phyloP scores from a whole-genome alignment of 2,888 invertebrate genomes.

The Drosophila meridiana region DNA sequence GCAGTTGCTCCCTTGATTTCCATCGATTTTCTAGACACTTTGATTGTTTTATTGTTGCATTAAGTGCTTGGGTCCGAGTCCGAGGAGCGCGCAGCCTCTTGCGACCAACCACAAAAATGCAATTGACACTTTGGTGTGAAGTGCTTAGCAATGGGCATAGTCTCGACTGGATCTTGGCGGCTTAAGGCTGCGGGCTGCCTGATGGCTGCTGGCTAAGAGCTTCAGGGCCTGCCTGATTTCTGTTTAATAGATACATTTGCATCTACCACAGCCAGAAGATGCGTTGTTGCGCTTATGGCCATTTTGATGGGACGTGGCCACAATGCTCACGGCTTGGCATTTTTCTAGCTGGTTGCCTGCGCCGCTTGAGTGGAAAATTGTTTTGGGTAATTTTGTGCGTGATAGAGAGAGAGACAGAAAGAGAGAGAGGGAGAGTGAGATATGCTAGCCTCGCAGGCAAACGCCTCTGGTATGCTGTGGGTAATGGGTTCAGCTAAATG shows the following conservation, averaged over 20 bases:
- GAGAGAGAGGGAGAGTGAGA: not conserved
- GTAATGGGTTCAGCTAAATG: slow-evolving; percentile 33
- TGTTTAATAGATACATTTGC: slow-evolving; percentile 79
- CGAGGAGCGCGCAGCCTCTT: slow-evolving; percentile 28
- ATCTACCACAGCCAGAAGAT: slow-evolving; percentile 56
- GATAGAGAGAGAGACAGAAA: slow-evolving; percentile 14
- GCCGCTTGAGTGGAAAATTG: slow-evolving; percentile 76
- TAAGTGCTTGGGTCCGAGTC: slow-evolving; percentile 62
- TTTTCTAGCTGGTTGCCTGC: slow-evolving; percentile 74
- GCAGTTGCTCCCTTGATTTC: slow-evolving; percentile 71
- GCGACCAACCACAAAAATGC: slow-evolving; percentile 77
- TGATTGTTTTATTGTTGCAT: slow-evolving; percentile 81
- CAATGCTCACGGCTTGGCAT: slow-evolving; percentile 54
- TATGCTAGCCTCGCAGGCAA: not conserved
- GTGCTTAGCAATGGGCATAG: slow-evolving; percentile 68
- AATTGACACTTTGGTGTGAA: slow-evolving; percentile 79
- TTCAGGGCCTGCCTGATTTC: slow-evolving; percentile 61
- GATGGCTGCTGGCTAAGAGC: slow-evolving; percentile 30
- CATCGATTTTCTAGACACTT: slow-evolving; percentile 81
- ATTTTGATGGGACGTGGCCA: slow-evolving; percentile 61
- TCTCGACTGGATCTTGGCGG: slow-evolving; percentile 44
- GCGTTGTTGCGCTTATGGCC: slow-evolving; percentile 62
- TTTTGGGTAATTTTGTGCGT: slow-evolving; percentile 72
- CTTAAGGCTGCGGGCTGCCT: slow-evolving; percentile 36
- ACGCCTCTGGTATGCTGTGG: slow-evolving; percentile 62